These are phyloP conservation scores for Circaetus cinerascens DNA, from an alignment of 2,113 vertebrate genomes.

Conservation along the genomic window DNA sequence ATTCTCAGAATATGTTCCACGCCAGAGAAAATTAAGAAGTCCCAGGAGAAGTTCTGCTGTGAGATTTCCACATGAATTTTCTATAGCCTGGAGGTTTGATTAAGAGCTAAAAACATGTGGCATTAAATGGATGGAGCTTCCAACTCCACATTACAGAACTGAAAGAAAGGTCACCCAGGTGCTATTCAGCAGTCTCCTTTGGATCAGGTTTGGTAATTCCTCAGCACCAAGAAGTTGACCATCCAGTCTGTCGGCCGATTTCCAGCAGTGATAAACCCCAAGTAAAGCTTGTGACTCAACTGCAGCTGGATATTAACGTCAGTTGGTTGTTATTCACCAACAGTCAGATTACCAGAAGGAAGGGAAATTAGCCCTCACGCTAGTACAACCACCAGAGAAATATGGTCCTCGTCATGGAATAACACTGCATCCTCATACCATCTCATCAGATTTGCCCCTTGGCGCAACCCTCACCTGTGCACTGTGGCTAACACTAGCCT, in stretches of 20 bases:
- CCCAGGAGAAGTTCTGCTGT: not conserved
- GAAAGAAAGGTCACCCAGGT: not conserved
- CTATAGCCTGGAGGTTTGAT: not conserved
- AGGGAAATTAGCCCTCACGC: not conserved
- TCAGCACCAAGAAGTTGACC: not conserved
- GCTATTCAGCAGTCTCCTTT: not conserved
- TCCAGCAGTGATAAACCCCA: not conserved
- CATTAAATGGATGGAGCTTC: not conserved
- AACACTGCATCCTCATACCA: not conserved
- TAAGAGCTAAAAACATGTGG: not conserved
- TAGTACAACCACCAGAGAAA: not conserved
- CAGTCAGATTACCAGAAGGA: not conserved
- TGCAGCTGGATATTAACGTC: not conserved
- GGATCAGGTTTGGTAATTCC: not conserved
- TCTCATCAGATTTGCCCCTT: not conserved
- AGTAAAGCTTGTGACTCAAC: not conserved
- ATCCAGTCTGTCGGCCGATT: not conserved
- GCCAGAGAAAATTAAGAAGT: not conserved
- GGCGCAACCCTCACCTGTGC: not conserved
- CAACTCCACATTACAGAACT: not conserved
- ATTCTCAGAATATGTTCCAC: not conserved
- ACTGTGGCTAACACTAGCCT: not conserved
- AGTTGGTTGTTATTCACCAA: not conserved
- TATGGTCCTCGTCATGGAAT: not conserved
- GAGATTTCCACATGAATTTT: not conserved